These are phyloP conservation scores for Pseudomugil tenellus DNA, from an alignment of 2,797 vertebrate genomes.

Conservation along the genomic window DNA sequence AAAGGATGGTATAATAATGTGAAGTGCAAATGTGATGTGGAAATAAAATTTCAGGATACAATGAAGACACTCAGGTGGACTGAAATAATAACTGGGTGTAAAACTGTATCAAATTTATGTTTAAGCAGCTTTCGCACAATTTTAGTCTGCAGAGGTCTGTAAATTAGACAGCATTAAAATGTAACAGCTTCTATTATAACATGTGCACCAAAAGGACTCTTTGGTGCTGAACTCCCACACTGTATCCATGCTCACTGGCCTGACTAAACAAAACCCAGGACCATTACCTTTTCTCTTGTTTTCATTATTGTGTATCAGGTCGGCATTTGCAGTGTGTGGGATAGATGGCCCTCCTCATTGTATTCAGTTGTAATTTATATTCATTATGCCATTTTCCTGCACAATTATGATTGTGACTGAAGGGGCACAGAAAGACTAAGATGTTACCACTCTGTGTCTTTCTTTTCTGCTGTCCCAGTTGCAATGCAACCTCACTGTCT, in stretches of 20 bases:
- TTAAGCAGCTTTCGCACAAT: constrained; percentile 7
- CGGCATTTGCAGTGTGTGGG: constrained; percentile 46
- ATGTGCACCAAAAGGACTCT: constrained; percentile 48
- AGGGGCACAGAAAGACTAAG: constrained; percentile 41
- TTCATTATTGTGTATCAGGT: constrained; percentile 38
- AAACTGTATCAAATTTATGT: constrained; percentile 8
- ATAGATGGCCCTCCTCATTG: constrained; percentile 41
- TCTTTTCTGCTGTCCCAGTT: constrained; percentile 17
- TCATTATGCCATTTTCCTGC: constrained; percentile 57
- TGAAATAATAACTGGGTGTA: neutral
- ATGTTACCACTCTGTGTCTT: constrained; percentile 19
- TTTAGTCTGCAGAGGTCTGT: constrained; percentile 21
- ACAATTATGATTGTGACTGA: constrained; percentile 48
- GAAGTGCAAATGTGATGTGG: neutral
- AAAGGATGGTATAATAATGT: neutral
- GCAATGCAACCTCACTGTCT: constrained; percentile 16
- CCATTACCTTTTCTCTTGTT: constrained; percentile 36
- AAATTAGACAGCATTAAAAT: constrained; percentile 33
- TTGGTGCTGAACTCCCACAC: constrained; percentile 45
- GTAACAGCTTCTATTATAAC: constrained; percentile 16
- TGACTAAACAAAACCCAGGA: constrained; percentile 43
- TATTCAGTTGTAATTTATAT: constrained; percentile 63
- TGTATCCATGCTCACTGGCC: constrained; percentile 19
- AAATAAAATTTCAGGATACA: neutral
- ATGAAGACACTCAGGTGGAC: neutral